Conservation (phyloP, 2,888 invertebrate genomes). For the Lasioglossum pauxillum region DNA sequence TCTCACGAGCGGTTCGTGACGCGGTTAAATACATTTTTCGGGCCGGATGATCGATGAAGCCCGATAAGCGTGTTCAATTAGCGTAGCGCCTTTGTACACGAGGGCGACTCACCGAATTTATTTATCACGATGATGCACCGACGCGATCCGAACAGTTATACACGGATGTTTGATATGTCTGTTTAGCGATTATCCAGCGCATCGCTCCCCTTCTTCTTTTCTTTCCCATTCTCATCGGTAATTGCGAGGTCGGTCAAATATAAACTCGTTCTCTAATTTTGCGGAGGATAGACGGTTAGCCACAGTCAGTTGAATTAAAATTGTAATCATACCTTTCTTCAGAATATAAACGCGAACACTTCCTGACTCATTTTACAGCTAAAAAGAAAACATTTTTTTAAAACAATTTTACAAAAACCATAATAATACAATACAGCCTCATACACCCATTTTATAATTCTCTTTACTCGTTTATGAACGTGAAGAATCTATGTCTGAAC, state of each 20-base stretch:
- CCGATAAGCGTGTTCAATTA: slow-evolving; percentile 73
- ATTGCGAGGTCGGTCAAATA: neutral
- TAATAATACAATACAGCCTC: no score
- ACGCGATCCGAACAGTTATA: slow-evolving; percentile 36
- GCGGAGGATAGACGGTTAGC: neutral
- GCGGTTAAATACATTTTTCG: slow-evolving; percentile 67
- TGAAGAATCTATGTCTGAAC: no score
- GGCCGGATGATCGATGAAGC: slow-evolving; percentile 65
- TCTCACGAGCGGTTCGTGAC: slow-evolving; percentile 63
- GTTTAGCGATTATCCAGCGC: slow-evolving; percentile 41
- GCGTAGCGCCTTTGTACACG: slow-evolving; percentile 68
- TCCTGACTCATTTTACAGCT: no score
- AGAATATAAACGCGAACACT: no score
- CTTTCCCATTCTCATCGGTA: neutral
- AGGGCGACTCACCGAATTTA: slow-evolving; percentile 67
- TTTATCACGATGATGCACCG: slow-evolving; percentile 67
- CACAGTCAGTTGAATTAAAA: neutral
- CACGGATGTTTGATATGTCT: slow-evolving; percentile 56
- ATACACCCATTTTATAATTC: no score
- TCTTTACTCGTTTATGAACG: no score
- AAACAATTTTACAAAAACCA: no score
- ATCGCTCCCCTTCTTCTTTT: neutral
- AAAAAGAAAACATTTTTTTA: no score
- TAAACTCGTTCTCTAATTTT: neutral
- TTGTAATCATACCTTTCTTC: no score